phyloP scores from a whole-genome alignment of 2,113 vertebrate genomes.

The Podiceps cristatus region DNA sequence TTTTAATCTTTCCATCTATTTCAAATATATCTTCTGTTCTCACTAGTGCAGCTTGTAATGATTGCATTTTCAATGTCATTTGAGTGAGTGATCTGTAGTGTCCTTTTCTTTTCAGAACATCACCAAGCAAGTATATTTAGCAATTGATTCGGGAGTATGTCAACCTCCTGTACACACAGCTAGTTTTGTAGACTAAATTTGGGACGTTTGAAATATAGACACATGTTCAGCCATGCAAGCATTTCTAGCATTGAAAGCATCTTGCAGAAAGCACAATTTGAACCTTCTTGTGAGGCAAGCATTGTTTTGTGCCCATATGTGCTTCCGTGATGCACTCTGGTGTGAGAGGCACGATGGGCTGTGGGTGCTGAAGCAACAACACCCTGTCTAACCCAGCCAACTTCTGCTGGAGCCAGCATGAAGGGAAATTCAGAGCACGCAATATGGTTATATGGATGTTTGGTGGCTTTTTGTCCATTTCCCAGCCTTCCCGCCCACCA shows the following conservation, averaged over 20 bases:
- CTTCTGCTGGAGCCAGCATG: not conserved
- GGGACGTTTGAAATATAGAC: not conserved
- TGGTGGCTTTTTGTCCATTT: not conserved
- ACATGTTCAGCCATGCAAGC: not conserved
- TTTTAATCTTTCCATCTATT: not conserved
- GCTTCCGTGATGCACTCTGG: not conserved
- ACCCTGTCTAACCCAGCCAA: not conserved
- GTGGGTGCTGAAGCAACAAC: not conserved
- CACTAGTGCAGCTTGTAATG: not conserved
- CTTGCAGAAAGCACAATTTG: not conserved
- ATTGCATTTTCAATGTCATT: not conserved
- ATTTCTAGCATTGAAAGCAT: not conserved
- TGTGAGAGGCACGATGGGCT: not conserved
- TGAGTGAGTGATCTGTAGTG: not conserved
- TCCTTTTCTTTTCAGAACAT: not conserved
- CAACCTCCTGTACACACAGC: not conserved
- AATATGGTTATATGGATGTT: not conserved
- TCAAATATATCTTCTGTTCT: not conserved
- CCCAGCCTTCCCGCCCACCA: not conserved
- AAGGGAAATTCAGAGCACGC: not conserved
- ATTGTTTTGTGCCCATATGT: not conserved
- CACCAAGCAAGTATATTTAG: not conserved
- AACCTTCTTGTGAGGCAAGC: not conserved
- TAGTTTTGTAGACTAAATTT: not conserved
- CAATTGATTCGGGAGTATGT: not conserved